Evolutionary conservation across 2,888 invertebrate species (phyloP), one percentile per base, ranked within the genome.

Genomic region (Trichopria drosophilae): DNA sequence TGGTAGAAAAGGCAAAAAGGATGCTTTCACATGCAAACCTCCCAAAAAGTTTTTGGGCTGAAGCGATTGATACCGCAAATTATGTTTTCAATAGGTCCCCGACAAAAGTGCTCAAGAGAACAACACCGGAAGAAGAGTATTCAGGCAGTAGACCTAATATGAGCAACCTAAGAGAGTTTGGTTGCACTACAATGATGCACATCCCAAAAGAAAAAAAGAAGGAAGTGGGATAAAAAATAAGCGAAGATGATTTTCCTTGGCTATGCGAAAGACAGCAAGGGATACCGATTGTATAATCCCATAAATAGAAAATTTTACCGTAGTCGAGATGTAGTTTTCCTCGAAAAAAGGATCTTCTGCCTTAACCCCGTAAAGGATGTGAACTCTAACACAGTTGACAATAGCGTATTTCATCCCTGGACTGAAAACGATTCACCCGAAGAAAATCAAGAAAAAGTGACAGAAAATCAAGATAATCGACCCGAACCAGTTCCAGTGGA

Each of bases 141-240:
- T 9, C n/a, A 1, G 34, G 23, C 13, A 58, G 10, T 6, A 24
- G 57, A 36, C 51, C 62, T 0, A 35, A 55, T 26, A 39, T 58
- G 4, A 3, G 41, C 5, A 45, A 59, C 39, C 13, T 60, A n/a
- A 40, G 35, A 3, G 34, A 54, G 12, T 65, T 64, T 47, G 63
- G 60, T 0, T 47, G 48, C 28, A 39, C 35, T 0, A 54, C 32
- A 24, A 24, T 24, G 24, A 10, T 10, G 10, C 6, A 9, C 7
- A 24, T 10, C 26, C 6, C 24, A 9, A 9, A 24, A 24, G 10
- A 6, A 24, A 24, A 66, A 62, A 46, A 46, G 68, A 28, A 39
- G 31, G 28, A 73, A 72, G 58, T 65, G 58, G 58, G 69, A 74
- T 55, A 34, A 19, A 12, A 50, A n/a, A 62, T 2, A 75, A 74